Conservation (phyloP, 2,797 vertebrate genomes). For the Cheirogaleus major region DNA sequence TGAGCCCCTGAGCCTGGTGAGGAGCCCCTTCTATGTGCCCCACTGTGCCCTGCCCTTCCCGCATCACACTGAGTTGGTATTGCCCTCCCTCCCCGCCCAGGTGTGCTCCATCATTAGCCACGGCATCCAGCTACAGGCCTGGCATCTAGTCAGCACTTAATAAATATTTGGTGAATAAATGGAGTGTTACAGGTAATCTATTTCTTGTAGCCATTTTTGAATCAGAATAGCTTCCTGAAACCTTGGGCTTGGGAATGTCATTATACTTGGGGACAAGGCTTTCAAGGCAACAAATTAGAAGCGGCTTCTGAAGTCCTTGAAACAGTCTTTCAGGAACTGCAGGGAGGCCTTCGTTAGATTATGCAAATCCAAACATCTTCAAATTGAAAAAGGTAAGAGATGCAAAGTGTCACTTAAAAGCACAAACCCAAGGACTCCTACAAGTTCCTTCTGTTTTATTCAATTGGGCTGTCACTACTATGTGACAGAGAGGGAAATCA, state of each 20-base stretch:
- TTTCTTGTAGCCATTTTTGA: slow-evolving; percentile 43
- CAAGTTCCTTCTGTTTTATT: neutral
- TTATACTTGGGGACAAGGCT: slow-evolving; percentile 10
- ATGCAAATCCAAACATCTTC: slow-evolving; percentile 32
- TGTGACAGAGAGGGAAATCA: slow-evolving; percentile 28
- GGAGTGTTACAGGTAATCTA: neutral
- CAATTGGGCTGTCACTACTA: neutral
- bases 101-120: neutral
- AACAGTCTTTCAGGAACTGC: neutral
- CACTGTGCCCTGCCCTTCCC: rapidly evolving
- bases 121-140: neutral
- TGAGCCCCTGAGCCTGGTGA: neutral
- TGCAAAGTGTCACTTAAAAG: slow-evolving; percentile 29
- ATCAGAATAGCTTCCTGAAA: slow-evolving; percentile 19
- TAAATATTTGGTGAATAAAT: neutral
- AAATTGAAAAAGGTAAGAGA: slow-evolving; percentile 18
- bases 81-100: neutral
- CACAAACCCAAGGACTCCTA: neutral
- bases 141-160: neutral
- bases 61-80: rapidly evolving
- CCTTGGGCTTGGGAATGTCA: neutral
- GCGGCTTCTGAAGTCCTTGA: slow-evolving; percentile 16
- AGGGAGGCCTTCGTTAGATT: slow-evolving; percentile 16
- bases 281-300: slow-evolving; percentile 37
- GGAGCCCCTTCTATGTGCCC: neutral